These are phyloP conservation scores for Campoplex nolae DNA, from an alignment of 2,888 invertebrate genomes.

Conservation along the genomic window DNA sequence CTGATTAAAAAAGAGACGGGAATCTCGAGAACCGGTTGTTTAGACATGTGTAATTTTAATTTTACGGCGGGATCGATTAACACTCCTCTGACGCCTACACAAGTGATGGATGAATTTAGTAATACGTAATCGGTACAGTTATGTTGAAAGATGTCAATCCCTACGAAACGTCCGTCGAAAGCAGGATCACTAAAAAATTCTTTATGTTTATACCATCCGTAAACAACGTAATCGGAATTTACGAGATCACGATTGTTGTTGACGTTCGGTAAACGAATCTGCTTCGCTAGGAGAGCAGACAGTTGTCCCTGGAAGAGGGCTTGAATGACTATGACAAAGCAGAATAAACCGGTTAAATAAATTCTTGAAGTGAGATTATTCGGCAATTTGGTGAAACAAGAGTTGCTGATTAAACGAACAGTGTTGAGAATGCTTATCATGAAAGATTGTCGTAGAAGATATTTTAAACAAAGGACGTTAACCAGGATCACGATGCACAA, in stretches of 20 bases:
- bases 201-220: background rate
- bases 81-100: background rate
- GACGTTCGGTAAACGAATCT: background rate
- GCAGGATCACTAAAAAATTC: background rate
- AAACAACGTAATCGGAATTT: slow-evolving; percentile 16
- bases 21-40: background rate
- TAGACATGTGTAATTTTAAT: slow-evolving; percentile 7
- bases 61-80: background rate
- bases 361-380: background rate
- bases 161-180: slow-evolving; percentile 14
- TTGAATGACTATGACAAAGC: slow-evolving; percentile 21
- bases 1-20: background rate
- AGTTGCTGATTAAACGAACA: slow-evolving; percentile 33
- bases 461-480: slow-evolving; percentile 23
- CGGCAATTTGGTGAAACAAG: slow-evolving; percentile 6
- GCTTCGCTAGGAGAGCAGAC: slow-evolving; percentile 14
- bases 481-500: background rate
- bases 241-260: slow-evolving; percentile 22
- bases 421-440: background rate
- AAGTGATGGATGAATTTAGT: slow-evolving; percentile 7
- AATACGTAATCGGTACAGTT: slow-evolving; percentile 29
- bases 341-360: slow-evolving; percentile 19
- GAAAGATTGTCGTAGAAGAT: background rate
- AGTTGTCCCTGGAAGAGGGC: slow-evolving; percentile 31
- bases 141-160: background rate